Base-by-base conservation (phyloP, 2,113 vertebrate genomes). In the Thryonomys swinderianus region DNA sequence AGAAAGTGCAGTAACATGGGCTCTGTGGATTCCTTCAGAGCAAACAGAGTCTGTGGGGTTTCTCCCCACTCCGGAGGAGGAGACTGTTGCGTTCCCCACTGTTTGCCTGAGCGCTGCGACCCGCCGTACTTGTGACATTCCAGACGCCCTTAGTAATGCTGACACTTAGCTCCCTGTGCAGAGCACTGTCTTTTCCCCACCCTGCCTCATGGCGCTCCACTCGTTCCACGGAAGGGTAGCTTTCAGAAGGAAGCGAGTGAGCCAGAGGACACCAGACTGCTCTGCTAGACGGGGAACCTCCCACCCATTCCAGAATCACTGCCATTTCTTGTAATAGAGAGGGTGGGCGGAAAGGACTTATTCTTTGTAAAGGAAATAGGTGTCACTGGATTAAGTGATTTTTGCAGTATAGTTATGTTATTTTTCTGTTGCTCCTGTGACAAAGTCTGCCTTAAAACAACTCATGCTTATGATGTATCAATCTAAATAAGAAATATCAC, bases 201-300 rank as follows among this genome's bases (percentile, higher is more conserved):
- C 27, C 76, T 94, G 51, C 53, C 81, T 86, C 59, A 14, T 7
- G 76, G 48, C 42, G 32, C 32, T 95, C 83, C 93, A 7, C 89
- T 96, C 92, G 95, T 96, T 85, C 76, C 45, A 16, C 37, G 42
- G 62, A 80, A 90, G 40, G 48, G 61, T 53, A 76, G 73, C 55
- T 96, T 88, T 95, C 62, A 92, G 86, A 94, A 91, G 51, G 83
- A 95, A 87, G 82, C 85, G 87, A 96, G 5, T 53, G 67, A 95
- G 64, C 59, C 11, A 69, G 93, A 40, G 61, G 16, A 67, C 11
- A 40, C 71, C 27, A 55, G 78, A 92, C 20, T 57, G 34, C 59
- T 37, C 59, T 53, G 45, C 93, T 87, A 84, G n/a, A 73, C 42
- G 48, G 66, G 11, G 14, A 82, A 51, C 40, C 23, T 37, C 16